Evolutionary conservation across 2,888 invertebrate species (phyloP), one percentile per base, ranked within the genome.

Genomic region (Eristalis pertinax): DNA sequence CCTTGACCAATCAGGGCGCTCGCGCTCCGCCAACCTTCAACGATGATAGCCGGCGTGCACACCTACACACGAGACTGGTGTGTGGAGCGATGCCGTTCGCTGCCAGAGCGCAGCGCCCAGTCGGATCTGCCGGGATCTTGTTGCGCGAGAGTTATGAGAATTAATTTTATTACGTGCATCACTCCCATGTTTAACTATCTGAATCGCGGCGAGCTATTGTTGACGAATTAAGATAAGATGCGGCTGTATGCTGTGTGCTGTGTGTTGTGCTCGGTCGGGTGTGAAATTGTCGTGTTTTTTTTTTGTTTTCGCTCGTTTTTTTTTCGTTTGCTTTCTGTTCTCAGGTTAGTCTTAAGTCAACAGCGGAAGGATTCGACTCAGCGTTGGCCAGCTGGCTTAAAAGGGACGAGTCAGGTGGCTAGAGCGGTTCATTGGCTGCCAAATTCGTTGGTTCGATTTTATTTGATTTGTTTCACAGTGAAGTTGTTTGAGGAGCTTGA

Each of bases 1-100:
- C 86, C 86, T 86, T 83, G 86, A 83, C 86, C 86, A 86, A 86
- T 86, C 86, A 86, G 83, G 78, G 75, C 70, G 74, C 86, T 86
- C 26, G 26, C 26, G 26, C 26, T 26, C n/a, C n/a, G 69, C 75
- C 73, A 86, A 79, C 74, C 74, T 79, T 86, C 63, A 35, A 79
- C 74, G 78, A 58, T 75, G 78, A 83, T 86, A 75, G 70, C 78
- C 78, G 60, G 75, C 74, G n/a, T n/a, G 65, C 56, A 78, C 83
- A 83, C 86, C 83, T 79, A 86, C 86, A 79, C 78, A 70, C 50
- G 19, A 56, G 41, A 29, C 38, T 79, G 29, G 43, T 65, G 41
- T 22, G 38, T 79, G 29, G 43, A 64, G 62, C 72, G 35, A 43
- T 41, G 67, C 72, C 41, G 76, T 68, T 72, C 22, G 43, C 50